Evolutionary conservation across 2,888 invertebrate species (phyloP).

Genomic region (Nysson spinosus): DNA sequence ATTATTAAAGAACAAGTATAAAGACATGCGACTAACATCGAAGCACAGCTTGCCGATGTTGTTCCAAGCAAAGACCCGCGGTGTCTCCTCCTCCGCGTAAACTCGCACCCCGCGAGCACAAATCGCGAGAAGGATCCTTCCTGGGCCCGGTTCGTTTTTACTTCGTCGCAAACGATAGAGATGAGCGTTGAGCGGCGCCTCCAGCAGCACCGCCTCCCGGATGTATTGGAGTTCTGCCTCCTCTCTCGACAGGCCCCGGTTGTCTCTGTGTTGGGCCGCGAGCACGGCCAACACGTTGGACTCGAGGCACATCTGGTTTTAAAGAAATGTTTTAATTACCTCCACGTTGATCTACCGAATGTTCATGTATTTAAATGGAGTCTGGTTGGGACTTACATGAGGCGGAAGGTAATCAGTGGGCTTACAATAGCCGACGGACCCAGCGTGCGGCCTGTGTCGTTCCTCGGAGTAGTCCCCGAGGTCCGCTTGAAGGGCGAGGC

Average conservation of each 20-base stretch:
- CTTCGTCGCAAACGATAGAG: constrained; percentile 88
- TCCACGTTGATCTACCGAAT: not conserved
- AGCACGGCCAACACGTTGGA: constrained; percentile 72
- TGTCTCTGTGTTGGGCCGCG: constrained; percentile 84
- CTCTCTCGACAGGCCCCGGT: constrained; percentile 85
- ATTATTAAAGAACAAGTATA: not conserved
- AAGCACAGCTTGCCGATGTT: constrained; percentile 96
- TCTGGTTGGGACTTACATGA: constrained; percentile 80
- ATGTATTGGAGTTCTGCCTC: constrained; percentile 94
- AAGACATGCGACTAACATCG: constrained; percentile 80
- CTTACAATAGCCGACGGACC: constrained; percentile 83
- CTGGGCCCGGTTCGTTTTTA: constrained; percentile 86
- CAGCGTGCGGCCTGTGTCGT: constrained; percentile 71
- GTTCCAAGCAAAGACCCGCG: constrained; percentile 90
- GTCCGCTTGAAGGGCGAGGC: constrained; percentile 95
- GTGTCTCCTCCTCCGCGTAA: constrained; percentile 83
- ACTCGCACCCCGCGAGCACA: constrained; percentile 95
- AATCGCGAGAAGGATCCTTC: constrained; percentile 92
- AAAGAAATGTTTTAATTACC: too few relatives aligned
- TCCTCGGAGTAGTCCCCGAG: constrained; percentile 87
- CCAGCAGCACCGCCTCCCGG: constrained; percentile 89
- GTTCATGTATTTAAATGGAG: not conserved
- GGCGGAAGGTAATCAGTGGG: constrained; percentile 91
- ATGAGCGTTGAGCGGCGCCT: constrained; percentile 94
- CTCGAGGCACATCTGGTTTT: constrained; percentile 76